phyloP scores from a whole-genome alignment of 1,140 invertebrate species.

The Nasonia giraulti region DNA sequence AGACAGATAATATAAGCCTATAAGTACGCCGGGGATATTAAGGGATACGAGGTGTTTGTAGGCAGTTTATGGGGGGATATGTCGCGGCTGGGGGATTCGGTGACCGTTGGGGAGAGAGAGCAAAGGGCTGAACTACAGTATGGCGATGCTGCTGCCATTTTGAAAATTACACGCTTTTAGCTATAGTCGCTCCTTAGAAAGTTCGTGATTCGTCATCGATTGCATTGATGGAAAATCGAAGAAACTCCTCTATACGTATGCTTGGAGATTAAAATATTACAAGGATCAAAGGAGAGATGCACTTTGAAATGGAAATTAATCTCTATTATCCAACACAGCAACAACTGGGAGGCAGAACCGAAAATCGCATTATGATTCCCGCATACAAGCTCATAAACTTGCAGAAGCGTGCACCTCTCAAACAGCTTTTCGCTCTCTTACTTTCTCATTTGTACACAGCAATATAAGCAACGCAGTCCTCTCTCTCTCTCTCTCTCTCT shows the following conservation, averaged over 20 bases:
- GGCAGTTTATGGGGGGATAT: constrained; percentile 3
- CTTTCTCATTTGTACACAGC: not conserved
- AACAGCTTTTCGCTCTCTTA: not conserved
- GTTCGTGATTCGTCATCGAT: no score
- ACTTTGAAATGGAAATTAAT: not conserved
- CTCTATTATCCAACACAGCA: not conserved
- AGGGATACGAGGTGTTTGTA: constrained; percentile 28
- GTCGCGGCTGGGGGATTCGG: not conserved
- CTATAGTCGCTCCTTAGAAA: no score
- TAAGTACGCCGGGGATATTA: constrained; percentile 23
- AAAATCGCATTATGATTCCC: not conserved
- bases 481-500: no score
- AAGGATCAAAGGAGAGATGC: not conserved
- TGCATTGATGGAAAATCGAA: not conserved
- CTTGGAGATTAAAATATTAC: not conserved
- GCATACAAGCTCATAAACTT: not conserved
- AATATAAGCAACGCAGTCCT: not conserved
- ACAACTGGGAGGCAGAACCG: no score
- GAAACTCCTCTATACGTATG: not conserved
- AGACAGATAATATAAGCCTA: constrained; percentile 8
- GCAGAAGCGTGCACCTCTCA: not conserved
- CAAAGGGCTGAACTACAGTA: not conserved
- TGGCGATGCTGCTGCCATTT: not conserved
- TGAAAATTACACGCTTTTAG: no score
- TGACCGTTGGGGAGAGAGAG: not conserved